Percentiles rank a stretch among this genome's conserved stretches.
These are phyloP conservation scores for Onchidella celtica DNA, from an alignment of 2,888 invertebrate genomes.

Conservation along the genomic window DNA sequence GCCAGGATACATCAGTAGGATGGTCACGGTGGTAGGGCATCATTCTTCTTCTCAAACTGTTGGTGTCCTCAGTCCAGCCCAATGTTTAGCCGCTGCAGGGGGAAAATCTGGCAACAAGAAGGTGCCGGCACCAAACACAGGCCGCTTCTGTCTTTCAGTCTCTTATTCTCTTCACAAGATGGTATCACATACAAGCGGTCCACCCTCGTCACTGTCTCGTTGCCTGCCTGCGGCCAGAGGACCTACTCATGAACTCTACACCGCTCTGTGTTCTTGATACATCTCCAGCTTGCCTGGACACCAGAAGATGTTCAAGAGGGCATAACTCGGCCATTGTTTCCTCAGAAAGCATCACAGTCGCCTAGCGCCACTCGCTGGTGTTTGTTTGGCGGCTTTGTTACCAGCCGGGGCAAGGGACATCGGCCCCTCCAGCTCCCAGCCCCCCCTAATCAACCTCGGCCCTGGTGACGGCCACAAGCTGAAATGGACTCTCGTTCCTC, in stretches of 20 bases:
- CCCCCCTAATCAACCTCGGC: slow-evolving; percentile 1
- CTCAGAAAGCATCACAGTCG: not conserved
- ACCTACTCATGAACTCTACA: not conserved
- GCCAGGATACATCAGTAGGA: too few relatives aligned
- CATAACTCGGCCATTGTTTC: not conserved
- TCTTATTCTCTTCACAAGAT: not conserved
- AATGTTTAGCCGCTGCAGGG: too few relatives aligned
- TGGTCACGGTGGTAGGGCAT: too few relatives aligned
- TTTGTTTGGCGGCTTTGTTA: not conserved
- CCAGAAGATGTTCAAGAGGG: not conserved
- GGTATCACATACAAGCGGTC: not conserved
- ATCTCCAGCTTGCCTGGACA: not conserved
- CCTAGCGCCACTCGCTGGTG: not conserved
- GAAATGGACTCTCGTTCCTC: slow-evolving; percentile 4
- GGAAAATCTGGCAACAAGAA: not conserved
- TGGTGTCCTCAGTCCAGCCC: too few relatives aligned
- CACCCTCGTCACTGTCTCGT: not conserved
- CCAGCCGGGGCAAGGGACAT: not conserved
- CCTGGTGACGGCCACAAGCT: not conserved
- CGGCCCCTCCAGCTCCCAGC: too few relatives aligned
- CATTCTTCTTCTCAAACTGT: too few relatives aligned
- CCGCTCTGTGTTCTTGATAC: not conserved
- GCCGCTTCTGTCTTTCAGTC: not conserved
- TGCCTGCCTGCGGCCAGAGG: not conserved
- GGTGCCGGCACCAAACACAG: not conserved